These are phyloP conservation scores for Onchidella celtica DNA, from an alignment of 2,888 invertebrate genomes.

Conservation along the genomic window DNA sequence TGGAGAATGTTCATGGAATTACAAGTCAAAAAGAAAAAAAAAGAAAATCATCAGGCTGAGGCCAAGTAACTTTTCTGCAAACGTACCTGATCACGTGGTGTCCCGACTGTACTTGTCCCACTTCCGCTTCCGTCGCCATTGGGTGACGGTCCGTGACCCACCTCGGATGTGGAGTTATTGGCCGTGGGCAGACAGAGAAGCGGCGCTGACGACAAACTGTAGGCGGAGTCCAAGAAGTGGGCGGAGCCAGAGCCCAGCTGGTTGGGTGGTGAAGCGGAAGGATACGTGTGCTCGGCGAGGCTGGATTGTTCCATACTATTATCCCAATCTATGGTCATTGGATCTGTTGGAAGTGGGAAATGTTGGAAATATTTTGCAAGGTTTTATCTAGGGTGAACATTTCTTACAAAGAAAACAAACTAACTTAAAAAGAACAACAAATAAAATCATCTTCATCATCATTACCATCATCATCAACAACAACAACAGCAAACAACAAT, in stretches of 20 bases:
- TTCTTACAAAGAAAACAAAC: too few relatives aligned
- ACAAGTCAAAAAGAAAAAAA: too few relatives aligned
- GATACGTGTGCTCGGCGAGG: constrained; percentile 28
- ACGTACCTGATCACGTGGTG: constrained; percentile 37
- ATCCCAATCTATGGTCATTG: constrained; percentile 42
- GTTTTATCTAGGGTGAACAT: too few relatives aligned
- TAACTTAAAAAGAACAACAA: too few relatives aligned
- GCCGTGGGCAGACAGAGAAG: constrained; percentile 35
- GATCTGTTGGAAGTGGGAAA: not conserved
- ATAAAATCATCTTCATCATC: too few relatives aligned
- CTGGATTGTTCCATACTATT: constrained; percentile 35
- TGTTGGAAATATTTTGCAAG: too few relatives aligned
- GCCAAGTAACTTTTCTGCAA: not conserved
- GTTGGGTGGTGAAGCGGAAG: not conserved
- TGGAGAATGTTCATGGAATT: too few relatives aligned
- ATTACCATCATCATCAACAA: too few relatives aligned
- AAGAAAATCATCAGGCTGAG: not conserved
- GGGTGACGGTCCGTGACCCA: constrained; percentile 6
- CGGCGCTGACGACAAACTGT: constrained; percentile 9
- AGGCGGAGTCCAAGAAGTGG: constrained; percentile 37
- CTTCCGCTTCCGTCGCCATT: constrained; percentile 29
- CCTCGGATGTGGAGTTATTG: not conserved
- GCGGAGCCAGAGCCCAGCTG: constrained; percentile 9
- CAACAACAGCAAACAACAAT: too few relatives aligned
- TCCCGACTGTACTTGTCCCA: constrained; percentile 24